These are phyloP conservation scores for Oncorhynchus nerka DNA, from an alignment of 2,113 vertebrate genomes.

Conservation along the genomic window DNA sequence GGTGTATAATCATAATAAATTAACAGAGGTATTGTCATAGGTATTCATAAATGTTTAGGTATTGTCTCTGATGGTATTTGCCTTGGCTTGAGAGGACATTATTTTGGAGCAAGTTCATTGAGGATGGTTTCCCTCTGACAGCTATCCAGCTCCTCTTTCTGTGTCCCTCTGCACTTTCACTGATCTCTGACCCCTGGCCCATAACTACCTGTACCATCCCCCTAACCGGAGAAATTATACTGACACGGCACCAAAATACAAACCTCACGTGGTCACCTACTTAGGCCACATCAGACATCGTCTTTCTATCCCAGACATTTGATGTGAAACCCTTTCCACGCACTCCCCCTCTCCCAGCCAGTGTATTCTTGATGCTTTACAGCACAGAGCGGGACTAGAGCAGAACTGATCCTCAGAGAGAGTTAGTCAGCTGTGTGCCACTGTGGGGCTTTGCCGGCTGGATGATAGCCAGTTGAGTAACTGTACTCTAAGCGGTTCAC, in stretches of 20 bases:
- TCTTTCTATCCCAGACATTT: conserved; percentile 6
- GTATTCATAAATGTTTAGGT: conserved; percentile 59
- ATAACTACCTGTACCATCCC: conserved; percentile 40
- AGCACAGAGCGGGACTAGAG: conserved; percentile 29
- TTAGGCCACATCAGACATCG: too few species aligned
- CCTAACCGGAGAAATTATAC: conserved; percentile 67
- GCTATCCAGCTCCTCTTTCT: conserved; percentile 26
- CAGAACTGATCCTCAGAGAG: conserved; percentile 29
- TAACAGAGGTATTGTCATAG: conserved; percentile 61
- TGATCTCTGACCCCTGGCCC: neutral
- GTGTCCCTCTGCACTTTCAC: conserved; percentile 31
- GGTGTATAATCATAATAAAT: neutral
- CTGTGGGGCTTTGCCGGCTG: neutral
- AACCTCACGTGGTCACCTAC: conserved; percentile 16
- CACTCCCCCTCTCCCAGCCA: conserved; percentile 5
- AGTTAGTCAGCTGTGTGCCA: neutral
- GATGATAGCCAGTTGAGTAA: conserved; percentile 24
- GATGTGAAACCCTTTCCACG: conserved; percentile 42
- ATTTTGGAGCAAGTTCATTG: conserved; percentile 48
- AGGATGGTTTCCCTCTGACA: conserved; percentile 43
- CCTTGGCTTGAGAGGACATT: conserved; percentile 36
- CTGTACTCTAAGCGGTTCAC: conserved; percentile 62
- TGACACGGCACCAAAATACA: conserved; percentile 52
- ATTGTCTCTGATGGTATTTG: conserved; percentile 37
- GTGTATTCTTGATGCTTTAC: conserved; percentile 19